A percentile compares a stretch with the other conserved stretches of the same genome.
These are phyloP conservation scores for Amphipyra tragopoginis DNA, from an alignment of 2,888 invertebrate genomes.

Conservation along the genomic window DNA sequence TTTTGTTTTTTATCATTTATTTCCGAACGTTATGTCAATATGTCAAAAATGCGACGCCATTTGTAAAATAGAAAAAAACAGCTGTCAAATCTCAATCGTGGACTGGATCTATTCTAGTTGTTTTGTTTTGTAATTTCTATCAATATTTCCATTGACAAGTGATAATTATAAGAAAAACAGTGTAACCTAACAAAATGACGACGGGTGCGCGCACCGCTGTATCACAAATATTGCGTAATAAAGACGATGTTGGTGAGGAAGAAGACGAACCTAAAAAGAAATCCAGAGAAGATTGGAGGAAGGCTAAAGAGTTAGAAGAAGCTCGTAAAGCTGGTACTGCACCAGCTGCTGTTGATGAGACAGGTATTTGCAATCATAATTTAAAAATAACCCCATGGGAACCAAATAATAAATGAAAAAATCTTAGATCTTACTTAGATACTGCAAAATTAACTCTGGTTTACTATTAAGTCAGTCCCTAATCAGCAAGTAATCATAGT, in stretches of 20 bases:
- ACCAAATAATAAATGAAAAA: no score
- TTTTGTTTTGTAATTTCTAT: neutral
- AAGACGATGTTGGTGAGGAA: conserved; percentile 89
- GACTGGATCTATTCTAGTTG: neutral
- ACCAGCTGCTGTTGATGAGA: conserved; percentile 96
- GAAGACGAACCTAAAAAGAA: conserved; percentile 95
- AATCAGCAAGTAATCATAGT: no score
- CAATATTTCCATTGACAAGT: neutral
- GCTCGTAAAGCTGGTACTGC: conserved; percentile 98
- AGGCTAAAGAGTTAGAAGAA: conserved; percentile 99
- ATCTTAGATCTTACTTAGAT: no score
- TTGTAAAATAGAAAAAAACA: conserved; percentile 27
- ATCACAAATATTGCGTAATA: conserved; percentile 93
- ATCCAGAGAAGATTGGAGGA: conserved; percentile 98
- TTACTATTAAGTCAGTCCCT: no score
- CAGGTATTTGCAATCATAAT: conserved; percentile 78
- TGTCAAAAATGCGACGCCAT: conserved; percentile 43
- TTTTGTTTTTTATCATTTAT: conserved; percentile 3
- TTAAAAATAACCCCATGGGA: neutral
- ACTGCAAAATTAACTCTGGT: no score
- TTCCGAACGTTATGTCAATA: conserved; percentile 16
- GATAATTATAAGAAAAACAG: neutral
- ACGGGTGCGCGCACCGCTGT: conserved; percentile 89
- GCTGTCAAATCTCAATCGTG: conserved; percentile 11
- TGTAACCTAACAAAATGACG: conserved; percentile 69